Evolutionary conservation across 2,888 invertebrate genomes (phyloP).

Genomic region (Platycheirus albimanus): DNA sequence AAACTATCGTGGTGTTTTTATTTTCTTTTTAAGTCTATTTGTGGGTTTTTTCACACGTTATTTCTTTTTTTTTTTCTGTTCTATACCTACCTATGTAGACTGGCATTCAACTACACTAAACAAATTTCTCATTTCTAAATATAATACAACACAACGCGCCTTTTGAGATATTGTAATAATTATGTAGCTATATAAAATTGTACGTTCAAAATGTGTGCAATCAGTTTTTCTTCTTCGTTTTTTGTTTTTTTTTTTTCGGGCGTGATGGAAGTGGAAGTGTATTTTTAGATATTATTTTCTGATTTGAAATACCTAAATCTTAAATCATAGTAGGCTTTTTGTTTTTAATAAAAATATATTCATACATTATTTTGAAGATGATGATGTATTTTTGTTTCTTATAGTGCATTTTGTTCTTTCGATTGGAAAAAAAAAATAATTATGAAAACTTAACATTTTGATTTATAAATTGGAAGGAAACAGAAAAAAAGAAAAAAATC

Average conservation of each 20-base stretch:
- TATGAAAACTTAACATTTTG: no score
- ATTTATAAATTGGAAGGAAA: no score
- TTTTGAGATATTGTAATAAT: slow-evolving; percentile 17
- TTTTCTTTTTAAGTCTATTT: slow-evolving; percentile 12
- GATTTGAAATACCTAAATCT: slow-evolving; percentile 58
- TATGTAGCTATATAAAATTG: no score
- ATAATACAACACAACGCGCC: slow-evolving; percentile 24
- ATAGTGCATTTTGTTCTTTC: slow-evolving; percentile 67
- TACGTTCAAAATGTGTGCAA: slow-evolving; percentile 47
- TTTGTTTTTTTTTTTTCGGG: no score
- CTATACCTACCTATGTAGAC: no score
- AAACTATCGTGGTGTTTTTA: slow-evolving; percentile 6
- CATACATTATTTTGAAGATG: background rate
- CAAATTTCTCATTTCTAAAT: slow-evolving; percentile 12
- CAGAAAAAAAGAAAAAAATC: slow-evolving; percentile 23
- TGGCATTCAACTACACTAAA: no score
- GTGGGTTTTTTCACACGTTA: slow-evolving; percentile 1
- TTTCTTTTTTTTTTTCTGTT: slow-evolving; percentile 18
- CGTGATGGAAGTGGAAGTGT: slow-evolving; percentile 50
- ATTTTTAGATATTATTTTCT: slow-evolving; percentile 58
- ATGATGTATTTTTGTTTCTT: slow-evolving; percentile 28
- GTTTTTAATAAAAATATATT: background rate
- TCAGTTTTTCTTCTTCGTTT: slow-evolving; percentile 25
- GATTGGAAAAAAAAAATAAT: slow-evolving; percentile 49
- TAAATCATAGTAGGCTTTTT: background rate